phyloP scores from a whole-genome alignment of 2,888 invertebrate genomes.

The Anarsia innoxiella region DNA sequence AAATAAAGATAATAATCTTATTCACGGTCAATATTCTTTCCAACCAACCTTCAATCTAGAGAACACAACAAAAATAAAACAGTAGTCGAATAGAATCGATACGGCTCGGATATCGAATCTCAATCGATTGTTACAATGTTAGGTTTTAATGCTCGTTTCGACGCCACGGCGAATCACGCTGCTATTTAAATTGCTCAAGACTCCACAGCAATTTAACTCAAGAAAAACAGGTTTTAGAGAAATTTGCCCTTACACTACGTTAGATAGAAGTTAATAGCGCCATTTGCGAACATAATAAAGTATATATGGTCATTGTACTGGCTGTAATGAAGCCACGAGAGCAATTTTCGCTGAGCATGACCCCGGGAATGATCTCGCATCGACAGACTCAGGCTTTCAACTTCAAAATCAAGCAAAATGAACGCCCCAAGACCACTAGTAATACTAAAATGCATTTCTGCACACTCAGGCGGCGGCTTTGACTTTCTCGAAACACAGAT shows the following conservation, averaged over 20 bases:
- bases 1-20: slow-evolving; percentile 5
- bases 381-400: slow-evolving; percentile 33
- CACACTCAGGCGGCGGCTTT: slow-evolving; percentile 56
- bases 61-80: slow-evolving; percentile 22
- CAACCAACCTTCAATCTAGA: slow-evolving; percentile 2
- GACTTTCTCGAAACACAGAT: slow-evolving; percentile 48
- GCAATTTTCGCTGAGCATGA: slow-evolving; percentile 48
- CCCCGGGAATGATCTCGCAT: slow-evolving; percentile 26
- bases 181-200: slow-evolving; percentile 55
- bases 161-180: slow-evolving; percentile 44
- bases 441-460: slow-evolving; percentile 59
- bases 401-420: slow-evolving; percentile 41
- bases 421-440: slow-evolving; percentile 44
- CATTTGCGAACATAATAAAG: slow-evolving; percentile 32
- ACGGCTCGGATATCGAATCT: slow-evolving; percentile 26
- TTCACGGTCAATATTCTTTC: slow-evolving; percentile 3
- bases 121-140: slow-evolving; percentile 46
- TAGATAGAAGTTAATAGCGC: slow-evolving; percentile 35
- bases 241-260: slow-evolving; percentile 37
- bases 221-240: slow-evolving; percentile 46
- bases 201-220: slow-evolving; percentile 41
- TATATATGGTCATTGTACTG: slow-evolving; percentile 43
- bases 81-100: slow-evolving; percentile 31
- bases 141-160: slow-evolving; percentile 42
- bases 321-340: slow-evolving; percentile 46